These are phyloP conservation scores for Ochropleura leucogaster DNA, from an alignment of 2,888 invertebrate genomes.

Conservation along the genomic window DNA sequence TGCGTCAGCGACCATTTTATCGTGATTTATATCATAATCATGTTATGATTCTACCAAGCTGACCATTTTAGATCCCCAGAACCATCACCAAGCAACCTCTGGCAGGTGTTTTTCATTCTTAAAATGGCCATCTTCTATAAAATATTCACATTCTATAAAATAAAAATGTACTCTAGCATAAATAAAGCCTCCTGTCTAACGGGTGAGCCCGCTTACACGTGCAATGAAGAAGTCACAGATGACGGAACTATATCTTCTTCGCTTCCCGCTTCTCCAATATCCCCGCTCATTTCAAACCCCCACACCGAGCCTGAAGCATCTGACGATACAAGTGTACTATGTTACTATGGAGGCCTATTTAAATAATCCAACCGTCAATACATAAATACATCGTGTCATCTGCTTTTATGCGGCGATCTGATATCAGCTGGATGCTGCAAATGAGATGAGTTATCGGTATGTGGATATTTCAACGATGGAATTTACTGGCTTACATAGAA, in stretches of 20 bases:
- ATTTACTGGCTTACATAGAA: not conserved
- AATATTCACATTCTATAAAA: no score
- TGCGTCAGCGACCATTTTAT: no score
- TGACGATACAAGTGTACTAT: conserved; percentile 49
- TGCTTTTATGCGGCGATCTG: conserved; percentile 31
- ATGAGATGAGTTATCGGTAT: conserved; percentile 18
- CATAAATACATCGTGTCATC: conserved; percentile 52
- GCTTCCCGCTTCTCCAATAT: conserved; percentile 5
- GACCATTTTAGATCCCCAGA: no score
- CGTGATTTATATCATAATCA: no score
- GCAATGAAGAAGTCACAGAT: no score
- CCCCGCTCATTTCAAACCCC: conserved; percentile 29
- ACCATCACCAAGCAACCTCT: no score
- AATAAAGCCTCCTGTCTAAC: no score
- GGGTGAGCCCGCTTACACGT: no score
- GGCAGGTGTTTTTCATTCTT: no score
- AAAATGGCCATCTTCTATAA: no score
- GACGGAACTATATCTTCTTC: not conserved
- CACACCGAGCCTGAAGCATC: conserved; percentile 34
- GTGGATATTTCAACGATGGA: conserved; percentile 2
- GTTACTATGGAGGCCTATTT: conserved; percentile 48
- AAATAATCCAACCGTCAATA: conserved; percentile 58
- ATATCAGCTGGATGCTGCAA: conserved; percentile 14
- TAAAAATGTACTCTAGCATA: no score
- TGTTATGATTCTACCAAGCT: no score